Evolutionary conservation across 2,113 vertebrate species (phyloP), one percentile per base, ranked within the genome.

Genomic region (Engraulis encrasicolus): DNA sequence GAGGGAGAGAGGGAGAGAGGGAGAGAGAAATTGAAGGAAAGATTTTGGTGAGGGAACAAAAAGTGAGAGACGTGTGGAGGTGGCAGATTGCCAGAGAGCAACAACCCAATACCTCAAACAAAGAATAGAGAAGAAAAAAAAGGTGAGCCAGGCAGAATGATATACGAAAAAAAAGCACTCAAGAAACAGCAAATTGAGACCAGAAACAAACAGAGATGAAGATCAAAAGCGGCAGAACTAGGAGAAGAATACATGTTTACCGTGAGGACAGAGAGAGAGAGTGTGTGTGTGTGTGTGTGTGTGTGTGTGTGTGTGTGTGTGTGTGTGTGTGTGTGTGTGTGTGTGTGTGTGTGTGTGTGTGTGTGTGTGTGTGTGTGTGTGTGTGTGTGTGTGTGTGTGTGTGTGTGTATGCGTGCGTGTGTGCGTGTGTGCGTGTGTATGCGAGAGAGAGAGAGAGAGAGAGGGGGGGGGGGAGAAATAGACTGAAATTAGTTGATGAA

Each of bases 191-290:
- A 3, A 45, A 45, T 9, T 45, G 9, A 45, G 40, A 45, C 27
- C 66, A 34, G 66, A 74, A 74, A 74, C 66, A 74, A 74, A 34
- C 58, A 83, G 71, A 81, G 80, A 86, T 86, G 78, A 84, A 80
- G 48, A 66, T 82, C 78, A 84, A 78, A 50, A 82, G 37, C 34
- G 61, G 40, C 66, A 19, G 0, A 74, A 31, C 34, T 23, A 71
- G 27, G 9, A 71, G 34, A 27, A 34, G 12, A 81, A 74, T 74
- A 74, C 0, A 14, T 12, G 27, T 31, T 12, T n/a, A n/a, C n/a
- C n/a, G n/a, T n/a, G n/a, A n/a, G 23, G 50, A 66, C 11, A 27
- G 45, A 81, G 20, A 82, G 18, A 50, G 77, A 37, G 50, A 71
- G 52, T 6, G 34, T 1, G 54, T 58, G 18, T 50, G 49, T 50